Evolutionary conservation across 2,888 invertebrate species (phyloP).

Genomic region (Tholera decimalis): DNA sequence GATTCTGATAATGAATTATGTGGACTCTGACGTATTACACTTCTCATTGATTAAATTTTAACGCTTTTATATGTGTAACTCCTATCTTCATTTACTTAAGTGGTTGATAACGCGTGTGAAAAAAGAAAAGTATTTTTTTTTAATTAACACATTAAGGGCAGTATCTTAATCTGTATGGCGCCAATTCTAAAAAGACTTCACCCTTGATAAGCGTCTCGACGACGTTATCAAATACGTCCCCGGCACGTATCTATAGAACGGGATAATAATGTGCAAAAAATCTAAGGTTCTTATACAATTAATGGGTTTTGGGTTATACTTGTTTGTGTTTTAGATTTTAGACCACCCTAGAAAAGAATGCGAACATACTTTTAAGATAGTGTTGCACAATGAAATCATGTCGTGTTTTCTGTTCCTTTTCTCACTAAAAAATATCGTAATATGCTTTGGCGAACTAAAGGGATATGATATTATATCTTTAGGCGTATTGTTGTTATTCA

Average conservation of each 20-base stretch:
- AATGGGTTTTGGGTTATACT: constrained; percentile 74
- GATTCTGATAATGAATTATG: constrained; percentile 63
- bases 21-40: constrained; percentile 64
- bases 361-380: constrained; percentile 22
- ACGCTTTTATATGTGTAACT: constrained; percentile 82
- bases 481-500: too few relatives aligned
- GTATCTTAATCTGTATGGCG: constrained; percentile 90
- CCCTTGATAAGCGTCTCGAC: constrained; percentile 86
- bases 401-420: background rate
- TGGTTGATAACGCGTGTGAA: constrained; percentile 83
- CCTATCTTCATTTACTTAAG: constrained; percentile 83
- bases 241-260: constrained; percentile 79
- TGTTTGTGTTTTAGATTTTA: constrained; percentile 71
- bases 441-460: too few relatives aligned
- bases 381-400: constrained; percentile 3
- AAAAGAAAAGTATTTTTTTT: constrained; percentile 85
- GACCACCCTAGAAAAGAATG: constrained; percentile 77
- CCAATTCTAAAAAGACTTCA: constrained; percentile 87
- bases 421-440: background rate
- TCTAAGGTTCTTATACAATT: constrained; percentile 75
- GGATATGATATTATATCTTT: too few relatives aligned
- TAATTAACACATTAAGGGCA: constrained; percentile 89
- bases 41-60: constrained; percentile 77
- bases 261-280: constrained; percentile 86
- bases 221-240: constrained; percentile 83